Base-by-base conservation (phyloP, 2,888 invertebrate genomes). In the Liposcelis brunnea region DNA sequence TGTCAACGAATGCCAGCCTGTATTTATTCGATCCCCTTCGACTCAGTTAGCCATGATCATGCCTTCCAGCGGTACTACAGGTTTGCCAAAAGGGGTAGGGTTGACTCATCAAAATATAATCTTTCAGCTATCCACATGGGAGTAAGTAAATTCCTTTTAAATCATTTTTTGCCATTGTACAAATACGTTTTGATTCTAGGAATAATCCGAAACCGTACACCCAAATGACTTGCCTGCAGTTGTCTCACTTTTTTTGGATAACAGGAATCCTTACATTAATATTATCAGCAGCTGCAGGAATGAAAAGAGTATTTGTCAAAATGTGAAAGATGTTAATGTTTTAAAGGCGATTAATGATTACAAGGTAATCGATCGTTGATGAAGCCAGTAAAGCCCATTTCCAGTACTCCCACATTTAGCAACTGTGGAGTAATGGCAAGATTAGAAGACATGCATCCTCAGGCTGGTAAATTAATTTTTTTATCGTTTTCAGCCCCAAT, bases 231-330 rank as follows among this genome's bases (percentile, higher is more conserved):
- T 26, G 26, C 8, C 8, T 26, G 26, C 26, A 26, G 26, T 26
- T 26, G 26, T 14, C 40, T 6, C 21, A 18, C 15, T 40, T 40
- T 11, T 40, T 19, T 21, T 40, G 40, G 40, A 40, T 40, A 18
- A 15, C 40, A 6, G 40, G 40, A 40, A 21, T 18, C 19, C 19
- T 40, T 3, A 19, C 19, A 5, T 21, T 40, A 14, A 18, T 40
- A 6, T 10, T 16, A 19, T 18, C 16, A 19, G 21, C 19, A 5
- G 21, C 19, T 8, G 11, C 19, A n/a, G 40, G 40, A 21, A 19
- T 40, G 16, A 14, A 14, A 18, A 3, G 40, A 4, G 11, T 40
- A 6, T n/a, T 40, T 6, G 40, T 40, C 6, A 16, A 35, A 16
- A 35, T 15, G 10, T 35, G 7, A 40, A 40, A 5, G 40, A 40